phyloP scores from a whole-genome alignment of 1,140 invertebrate species.

The Lepidurus couesii region DNA sequence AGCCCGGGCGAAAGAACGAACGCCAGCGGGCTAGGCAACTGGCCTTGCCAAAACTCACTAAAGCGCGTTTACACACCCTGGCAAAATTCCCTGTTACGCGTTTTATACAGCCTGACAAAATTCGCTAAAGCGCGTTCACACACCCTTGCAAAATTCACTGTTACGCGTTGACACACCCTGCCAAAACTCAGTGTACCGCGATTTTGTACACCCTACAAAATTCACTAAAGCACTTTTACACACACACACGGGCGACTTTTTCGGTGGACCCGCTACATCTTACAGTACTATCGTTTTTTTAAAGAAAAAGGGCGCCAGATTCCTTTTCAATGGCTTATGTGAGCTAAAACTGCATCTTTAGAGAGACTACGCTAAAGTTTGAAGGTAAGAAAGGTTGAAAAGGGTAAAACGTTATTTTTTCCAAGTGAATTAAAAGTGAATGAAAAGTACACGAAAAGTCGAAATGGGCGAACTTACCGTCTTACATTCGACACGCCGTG shows the following conservation, averaged over 20 bases:
- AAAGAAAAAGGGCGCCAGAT: too few species aligned
- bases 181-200: too few species aligned
- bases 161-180: neutral
- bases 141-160: neutral
- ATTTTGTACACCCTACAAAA: too few species aligned
- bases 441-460: neutral
- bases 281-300: too few species aligned
- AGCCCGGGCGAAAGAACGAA: too few species aligned
- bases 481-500: conserved; percentile 20
- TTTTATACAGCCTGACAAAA: neutral
- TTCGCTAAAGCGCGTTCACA: neutral
- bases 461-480: neutral
- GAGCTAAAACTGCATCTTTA: too few species aligned
- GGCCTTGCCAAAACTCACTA: neutral
- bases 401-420: too few species aligned
- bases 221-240: too few species aligned
- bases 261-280: too few species aligned
- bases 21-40: neutral
- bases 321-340: too few species aligned
- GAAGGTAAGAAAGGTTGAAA: neutral
- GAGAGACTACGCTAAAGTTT: too few species aligned
- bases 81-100: neutral
- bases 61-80: neutral
- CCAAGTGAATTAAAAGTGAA: neutral
- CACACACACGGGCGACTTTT: too few species aligned